These are phyloP conservation scores for Carcinoscorpius rotundicauda DNA, from an alignment of 1,140 invertebrate species.

Conservation along the genomic window DNA sequence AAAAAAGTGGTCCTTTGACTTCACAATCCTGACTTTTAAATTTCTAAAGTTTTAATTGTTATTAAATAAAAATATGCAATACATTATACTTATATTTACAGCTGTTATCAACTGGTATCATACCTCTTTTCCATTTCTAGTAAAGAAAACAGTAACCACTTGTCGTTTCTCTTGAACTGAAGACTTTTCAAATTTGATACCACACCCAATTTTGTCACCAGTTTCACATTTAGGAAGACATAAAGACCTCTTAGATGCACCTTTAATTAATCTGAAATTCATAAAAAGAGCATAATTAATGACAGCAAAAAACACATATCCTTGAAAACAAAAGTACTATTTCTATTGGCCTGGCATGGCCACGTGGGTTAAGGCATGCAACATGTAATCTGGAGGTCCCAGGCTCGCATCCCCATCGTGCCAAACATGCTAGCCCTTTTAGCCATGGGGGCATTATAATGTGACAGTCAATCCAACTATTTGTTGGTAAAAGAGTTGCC, in stretches of 20 bases:
- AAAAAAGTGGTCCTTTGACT: background rate
- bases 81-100: constrained; percentile 4
- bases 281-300: background rate
- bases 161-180: constrained; percentile 23
- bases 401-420: too few relatives aligned
- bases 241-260: constrained; percentile 31
- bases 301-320: background rate
- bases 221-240: constrained; percentile 31
- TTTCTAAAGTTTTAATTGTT: background rate
- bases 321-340: background rate
- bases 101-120: background rate
- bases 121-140: constrained; percentile 40
- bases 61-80: background rate
- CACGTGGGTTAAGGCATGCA: too few relatives aligned
- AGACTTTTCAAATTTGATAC: constrained; percentile 32
- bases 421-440: too few relatives aligned
- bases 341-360: too few relatives aligned
- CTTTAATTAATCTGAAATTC: constrained; percentile 23
- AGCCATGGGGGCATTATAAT: too few relatives aligned
- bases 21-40: background rate
- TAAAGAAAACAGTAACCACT: constrained; percentile 37
- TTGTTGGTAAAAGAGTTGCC: too few relatives aligned
- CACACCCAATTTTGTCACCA: constrained; percentile 40
- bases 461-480: too few relatives aligned
- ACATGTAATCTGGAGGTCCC: too few relatives aligned